phyloP scores from a whole-genome alignment of 2,888 invertebrate genomes.

The Limulus polyphemus region DNA sequence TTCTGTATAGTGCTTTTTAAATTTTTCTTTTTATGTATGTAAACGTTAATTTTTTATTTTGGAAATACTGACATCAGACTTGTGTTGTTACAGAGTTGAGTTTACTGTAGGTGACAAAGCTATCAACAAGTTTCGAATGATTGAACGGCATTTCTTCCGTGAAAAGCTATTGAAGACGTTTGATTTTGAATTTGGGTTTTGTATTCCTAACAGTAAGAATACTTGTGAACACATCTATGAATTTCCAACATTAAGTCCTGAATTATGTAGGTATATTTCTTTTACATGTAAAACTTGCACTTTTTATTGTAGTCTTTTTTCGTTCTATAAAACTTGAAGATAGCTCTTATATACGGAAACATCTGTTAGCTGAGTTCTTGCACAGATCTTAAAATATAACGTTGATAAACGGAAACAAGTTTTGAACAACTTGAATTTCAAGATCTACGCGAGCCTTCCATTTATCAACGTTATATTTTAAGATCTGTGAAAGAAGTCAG shows the following conservation, averaged over 20 bases:
- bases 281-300: background rate
- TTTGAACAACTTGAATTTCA: too few species aligned
- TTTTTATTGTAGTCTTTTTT: too few species aligned
- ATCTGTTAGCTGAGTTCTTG: too few species aligned
- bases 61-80: background rate
- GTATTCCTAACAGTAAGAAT: slow-evolving; percentile 93
- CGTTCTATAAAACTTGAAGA: too few species aligned
- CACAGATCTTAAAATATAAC: too few species aligned
- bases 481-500: too few species aligned
- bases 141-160: slow-evolving; percentile 90
- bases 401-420: too few species aligned
- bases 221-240: slow-evolving; percentile 99
- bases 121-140: slow-evolving; percentile 92
- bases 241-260: slow-evolving; percentile 75
- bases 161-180: slow-evolving; percentile 89
- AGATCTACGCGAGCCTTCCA: too few species aligned
- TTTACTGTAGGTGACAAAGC: slow-evolving; percentile 87
- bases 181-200: slow-evolving; percentile 99
- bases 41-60: background rate
- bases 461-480: too few species aligned
- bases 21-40: slow-evolving; percentile 4
- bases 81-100: slow-evolving; percentile 58
- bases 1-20: slow-evolving; percentile 1
- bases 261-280: slow-evolving; percentile 55
- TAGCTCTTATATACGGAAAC: too few species aligned